These are phyloP conservation scores for Oceanodroma tethys DNA, from an alignment of 2,113 vertebrate genomes.

Conservation along the genomic window DNA sequence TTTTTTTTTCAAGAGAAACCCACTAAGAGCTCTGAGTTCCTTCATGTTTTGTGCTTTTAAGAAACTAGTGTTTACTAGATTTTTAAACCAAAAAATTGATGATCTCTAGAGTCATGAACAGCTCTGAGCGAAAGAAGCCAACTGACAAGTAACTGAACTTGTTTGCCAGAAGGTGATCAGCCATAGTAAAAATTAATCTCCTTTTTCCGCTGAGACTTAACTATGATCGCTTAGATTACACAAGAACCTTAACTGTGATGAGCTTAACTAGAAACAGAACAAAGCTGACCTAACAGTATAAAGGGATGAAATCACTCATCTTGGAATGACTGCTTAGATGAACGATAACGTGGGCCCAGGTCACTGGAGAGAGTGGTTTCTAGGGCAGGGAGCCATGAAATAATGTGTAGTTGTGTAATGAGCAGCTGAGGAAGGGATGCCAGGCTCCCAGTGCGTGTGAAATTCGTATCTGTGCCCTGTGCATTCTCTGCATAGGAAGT, in stretches of 20 bases:
- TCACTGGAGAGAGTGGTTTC: conserved; percentile 16
- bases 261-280: conserved; percentile 49
- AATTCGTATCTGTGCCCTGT: not conserved
- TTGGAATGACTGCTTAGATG: not conserved
- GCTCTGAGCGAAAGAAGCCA: not conserved
- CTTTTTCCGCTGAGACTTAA: not conserved
- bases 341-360: conserved; percentile 13
- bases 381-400: not conserved
- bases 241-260: not conserved
- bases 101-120: not conserved
- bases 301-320: conserved; percentile 24
- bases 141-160: not conserved
- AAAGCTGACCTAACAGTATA: not conserved
- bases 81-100: not conserved
- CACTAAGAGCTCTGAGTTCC: not conserved
- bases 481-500: not conserved
- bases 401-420: not conserved
- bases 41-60: not conserved
- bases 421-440: not conserved
- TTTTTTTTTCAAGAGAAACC: not conserved
- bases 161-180: conserved; percentile 18
- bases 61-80: not conserved
- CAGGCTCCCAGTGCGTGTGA: not conserved
- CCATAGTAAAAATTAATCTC: not conserved
- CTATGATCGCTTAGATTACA: conserved; percentile 18